Evolutionary conservation across 2,888 invertebrate genomes (phyloP).

Genomic region (Leptopilina myrica): DNA sequence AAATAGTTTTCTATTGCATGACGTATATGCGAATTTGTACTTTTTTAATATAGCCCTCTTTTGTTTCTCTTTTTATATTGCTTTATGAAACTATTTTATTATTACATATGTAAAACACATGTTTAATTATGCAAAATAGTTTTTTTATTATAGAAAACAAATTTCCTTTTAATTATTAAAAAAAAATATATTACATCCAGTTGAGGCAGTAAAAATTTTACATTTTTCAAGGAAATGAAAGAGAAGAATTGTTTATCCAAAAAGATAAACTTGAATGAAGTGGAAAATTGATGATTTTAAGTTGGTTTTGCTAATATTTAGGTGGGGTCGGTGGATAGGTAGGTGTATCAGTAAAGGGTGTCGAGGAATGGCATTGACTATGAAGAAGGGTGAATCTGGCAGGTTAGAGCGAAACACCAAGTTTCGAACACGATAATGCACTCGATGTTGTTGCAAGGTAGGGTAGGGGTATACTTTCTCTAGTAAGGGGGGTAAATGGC

Average conservation of each 20-base stretch:
- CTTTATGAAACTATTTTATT: too few species aligned
- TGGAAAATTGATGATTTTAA: conserved; percentile 2
- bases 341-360: neutral
- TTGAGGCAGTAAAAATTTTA: too few species aligned
- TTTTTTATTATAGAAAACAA: too few species aligned
- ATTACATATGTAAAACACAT: too few species aligned
- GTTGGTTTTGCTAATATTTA: neutral
- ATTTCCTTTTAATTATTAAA: too few species aligned
- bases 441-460: conserved; percentile 66
- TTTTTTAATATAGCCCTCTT: too few species aligned
- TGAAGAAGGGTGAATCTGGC: conserved; percentile 32
- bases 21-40: too few species aligned
- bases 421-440: conserved; percentile 71
- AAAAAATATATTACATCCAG: too few species aligned
- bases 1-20: too few species aligned
- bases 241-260: neutral
- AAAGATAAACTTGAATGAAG: neutral
- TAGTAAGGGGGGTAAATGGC: conserved; percentile 39
- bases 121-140: too few species aligned
- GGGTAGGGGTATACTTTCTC: conserved; percentile 50
- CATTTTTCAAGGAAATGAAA: neutral
- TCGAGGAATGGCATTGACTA: conserved; percentile 28
- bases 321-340: neutral
- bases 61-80: too few species aligned
- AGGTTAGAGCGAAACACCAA: conserved; percentile 64